Base-by-base conservation (phyloP, 2,113 vertebrate species). In the Todiramphus saurophagus region DNA sequence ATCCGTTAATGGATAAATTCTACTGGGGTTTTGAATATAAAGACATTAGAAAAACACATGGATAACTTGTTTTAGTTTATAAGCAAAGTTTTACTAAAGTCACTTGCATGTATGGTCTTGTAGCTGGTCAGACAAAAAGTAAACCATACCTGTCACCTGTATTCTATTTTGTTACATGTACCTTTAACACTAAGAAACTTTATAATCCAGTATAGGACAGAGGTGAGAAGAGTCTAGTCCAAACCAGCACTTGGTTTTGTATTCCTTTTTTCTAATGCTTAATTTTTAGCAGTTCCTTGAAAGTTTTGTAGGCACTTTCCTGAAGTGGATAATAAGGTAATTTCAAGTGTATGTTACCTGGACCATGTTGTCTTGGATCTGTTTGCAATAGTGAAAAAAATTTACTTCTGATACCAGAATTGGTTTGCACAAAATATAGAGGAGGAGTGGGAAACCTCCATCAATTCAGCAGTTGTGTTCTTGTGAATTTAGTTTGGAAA, bases 341-440 rank as follows among this genome's bases (percentile, higher is more conserved):
- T 96, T 94, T 97, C 96, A 96, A 98, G 98, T 98, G 96, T 97
- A 94, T 76, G 72, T 97, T 98, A 97, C 92, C 97, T 97, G 98
- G 97, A 51, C 76, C 87, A 5, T 39, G 30, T 58, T 82, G 85
- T 70, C 58, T 90, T 94, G 82, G 74, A 89, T 97, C 97, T 96
- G 89, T 97, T 98, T 89, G 97, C 85, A 95, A 95, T 70, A 94
- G 95, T 94, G 97, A 96, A 98, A 97, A 98, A 98, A 96, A 97
- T 91, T 96, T 97, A 97, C 96, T 96, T 98, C 96, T 89, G 92
- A 94, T 83, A 91, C 62, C 67, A 82, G 68, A 84, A 80, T 77
- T 58, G 28, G 70, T 93, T 64, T 78, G 81, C 84, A 97, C 95
- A 94, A 97, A 97, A 95, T 35, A 80, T 53, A 94, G 16, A 27